Evolutionary conservation across 2,888 invertebrate genomes (phyloP), one percentile per base, ranked within the genome.

Genomic region (Gymnosoma rotundatum): DNA sequence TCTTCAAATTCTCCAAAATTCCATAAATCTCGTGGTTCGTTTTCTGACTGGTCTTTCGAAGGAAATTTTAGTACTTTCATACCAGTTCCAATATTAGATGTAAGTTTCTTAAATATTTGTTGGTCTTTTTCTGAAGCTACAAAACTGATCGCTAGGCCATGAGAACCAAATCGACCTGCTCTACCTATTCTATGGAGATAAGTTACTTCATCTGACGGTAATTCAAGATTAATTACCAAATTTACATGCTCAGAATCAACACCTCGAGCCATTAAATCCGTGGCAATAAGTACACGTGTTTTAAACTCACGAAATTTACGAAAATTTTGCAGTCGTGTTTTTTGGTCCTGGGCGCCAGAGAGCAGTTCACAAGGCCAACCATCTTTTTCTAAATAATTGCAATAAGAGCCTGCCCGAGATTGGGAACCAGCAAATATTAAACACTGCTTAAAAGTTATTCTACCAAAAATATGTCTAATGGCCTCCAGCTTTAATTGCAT

Each of bases 101-200:
- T 90, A 61, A 96, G 93, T 67, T 93, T 91, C 88, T 93, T 93
- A 87, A 96, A 95, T 58, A 92, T 92, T 1, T 90, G 86, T 63
- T 94, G 87, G 90, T 98, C 97, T 73, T 93, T 93, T 8, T 95
- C 95, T 66, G 94, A 93, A 87, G 95, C 93, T 10, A 96, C 92
- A 78, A 98, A 94, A 67, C 95, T 95, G 16, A 98, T 94, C 36
- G 97, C 95, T 78, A 95, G 94, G 70, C 98, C 98, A 91, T 95
- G 94, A 0, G 96, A 95, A 0, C 99, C 99, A 93, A 96, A 99
- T 83, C 99, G 94, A 0, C 99, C 99, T 58, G 98, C 98, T 88
- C 99, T 94, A 0, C 99, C 99, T 90, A 98, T 98, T 89, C 99
- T 94, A 93, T 99, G 99, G 85, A 98, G 94, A 93, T 98, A 98